phyloP scores from a whole-genome alignment of 1,140 invertebrate species.

The Heterodera schachtii region DNA sequence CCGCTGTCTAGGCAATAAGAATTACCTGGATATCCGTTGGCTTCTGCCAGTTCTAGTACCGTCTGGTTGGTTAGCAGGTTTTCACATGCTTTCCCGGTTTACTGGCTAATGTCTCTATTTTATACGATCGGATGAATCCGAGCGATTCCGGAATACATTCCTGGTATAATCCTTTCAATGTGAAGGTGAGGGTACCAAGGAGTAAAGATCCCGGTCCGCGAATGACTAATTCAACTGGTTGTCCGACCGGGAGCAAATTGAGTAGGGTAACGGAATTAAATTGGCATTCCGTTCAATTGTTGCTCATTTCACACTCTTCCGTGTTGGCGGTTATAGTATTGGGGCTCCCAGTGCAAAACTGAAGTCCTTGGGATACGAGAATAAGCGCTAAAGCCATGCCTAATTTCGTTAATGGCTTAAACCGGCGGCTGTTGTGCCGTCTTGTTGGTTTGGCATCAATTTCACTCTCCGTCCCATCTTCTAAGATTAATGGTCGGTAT shows the following conservation, averaged over 20 bases:
- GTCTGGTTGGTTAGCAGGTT: neutral
- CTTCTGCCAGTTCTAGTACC: neutral
- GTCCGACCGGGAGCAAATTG: neutral
- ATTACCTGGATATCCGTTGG: neutral
- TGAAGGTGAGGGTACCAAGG: neutral
- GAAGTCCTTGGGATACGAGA: neutral
- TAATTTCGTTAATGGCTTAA: neutral
- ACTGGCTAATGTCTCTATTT: neutral
- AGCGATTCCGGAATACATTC: neutral
- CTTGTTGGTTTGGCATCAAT: too few relatives aligned
- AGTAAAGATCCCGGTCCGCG: neutral
- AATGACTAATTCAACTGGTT: neutral
- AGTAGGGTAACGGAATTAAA: neutral
- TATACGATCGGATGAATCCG: neutral
- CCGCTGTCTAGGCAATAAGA: slow-evolving; percentile 1
- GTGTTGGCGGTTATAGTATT: neutral
- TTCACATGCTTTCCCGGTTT: neutral
- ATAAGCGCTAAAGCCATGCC: neutral
- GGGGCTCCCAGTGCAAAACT: too few relatives aligned
- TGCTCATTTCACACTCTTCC: neutral
- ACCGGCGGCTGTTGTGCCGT: too few relatives aligned
- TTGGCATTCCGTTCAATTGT: neutral
- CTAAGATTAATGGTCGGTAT: accelerated
- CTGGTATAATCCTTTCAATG: neutral
- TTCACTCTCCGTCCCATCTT: neutral